Base-by-base conservation (phyloP, 2,113 vertebrate species). In the Crocuta crocuta region DNA sequence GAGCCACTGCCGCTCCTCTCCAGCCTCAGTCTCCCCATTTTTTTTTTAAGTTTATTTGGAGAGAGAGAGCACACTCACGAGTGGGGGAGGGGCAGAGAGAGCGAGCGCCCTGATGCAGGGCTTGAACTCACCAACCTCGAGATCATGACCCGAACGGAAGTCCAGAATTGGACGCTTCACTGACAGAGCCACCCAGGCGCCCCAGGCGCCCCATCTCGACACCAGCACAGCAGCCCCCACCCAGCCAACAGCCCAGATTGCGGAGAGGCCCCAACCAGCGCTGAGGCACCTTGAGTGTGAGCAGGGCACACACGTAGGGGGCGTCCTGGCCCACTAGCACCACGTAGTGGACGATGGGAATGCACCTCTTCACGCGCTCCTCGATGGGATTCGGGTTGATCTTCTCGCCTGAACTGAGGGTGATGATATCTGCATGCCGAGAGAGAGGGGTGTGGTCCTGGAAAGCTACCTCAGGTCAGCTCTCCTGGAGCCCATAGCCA, bases 311-410 rank as follows among this genome's bases (percentile, higher is more conserved):
- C 6, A 99, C 99, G 96, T 99, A 99, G 17, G 99, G 99, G 66
- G 98, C 99, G 97, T 99, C 99, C 99, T 99, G 99, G 86, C 99
- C 99, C 31, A 99, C 99, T 97, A 99, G 61, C 99, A 99, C 99
- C 12, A 98, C 99, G 0, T 99, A 99, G 96, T 99, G 99, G 43
- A 99, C 98, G 12, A 99, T 98, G 10, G 99, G 99, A 61, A 99
- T 10, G 0, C 98, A 97, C 0, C 97, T 98, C 96, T 99, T 99
- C 24, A 99, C 98, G 0, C 99, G 99, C 0, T 99, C 99, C 98
- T 99, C 99, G 0, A 99, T 99, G 0, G 99, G 99, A 70, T 99
- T 97, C 0, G 99, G 99, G 35, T 99, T 99, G 61, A 99, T 81
- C 85, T 99, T 99, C 98, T 99, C 99, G 0, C 99, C 99, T 2